phyloP scores from a whole-genome alignment of 2,113 vertebrate genomes.

The Eretmochelys imbricata region DNA sequence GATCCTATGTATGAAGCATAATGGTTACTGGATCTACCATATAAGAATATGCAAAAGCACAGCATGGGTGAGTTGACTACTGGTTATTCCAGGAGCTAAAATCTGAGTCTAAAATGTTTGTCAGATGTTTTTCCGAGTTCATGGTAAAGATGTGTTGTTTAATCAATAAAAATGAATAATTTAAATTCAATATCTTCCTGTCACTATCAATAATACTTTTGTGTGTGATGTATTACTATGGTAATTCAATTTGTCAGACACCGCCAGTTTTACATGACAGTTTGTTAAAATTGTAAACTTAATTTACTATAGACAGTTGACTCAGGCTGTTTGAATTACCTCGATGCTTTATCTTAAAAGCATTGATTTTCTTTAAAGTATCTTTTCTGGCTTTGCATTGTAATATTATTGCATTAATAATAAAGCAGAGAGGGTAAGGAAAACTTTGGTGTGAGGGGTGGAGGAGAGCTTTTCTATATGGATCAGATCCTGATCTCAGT shows the following conservation, averaged over 20 bases:
- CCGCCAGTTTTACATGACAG: slow-evolving; percentile 81
- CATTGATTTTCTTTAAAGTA: slow-evolving; percentile 76
- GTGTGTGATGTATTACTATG: slow-evolving; percentile 81
- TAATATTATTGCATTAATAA: slow-evolving; percentile 64
- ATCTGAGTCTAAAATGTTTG: slow-evolving; percentile 70
- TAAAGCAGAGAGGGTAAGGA: slow-evolving; percentile 33
- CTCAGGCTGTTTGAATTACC: slow-evolving; percentile 71
- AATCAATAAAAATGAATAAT: slow-evolving; percentile 89
- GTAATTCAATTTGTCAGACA: slow-evolving; percentile 86
- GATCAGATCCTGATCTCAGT: not conserved
- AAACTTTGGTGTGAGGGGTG: not conserved
- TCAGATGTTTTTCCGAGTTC: slow-evolving; percentile 69
- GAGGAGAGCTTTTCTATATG: not conserved
- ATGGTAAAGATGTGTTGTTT: slow-evolving; percentile 74
- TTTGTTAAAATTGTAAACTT: slow-evolving; percentile 84
- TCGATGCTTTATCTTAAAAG: slow-evolving; percentile 78
- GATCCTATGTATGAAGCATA: not conserved
- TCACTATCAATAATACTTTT: slow-evolving; percentile 85
- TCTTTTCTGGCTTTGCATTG: slow-evolving; percentile 73
- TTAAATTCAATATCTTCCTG: slow-evolving; percentile 86
- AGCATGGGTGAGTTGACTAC: slow-evolving; percentile 6
- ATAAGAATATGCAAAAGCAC: not conserved
- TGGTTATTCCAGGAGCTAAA: slow-evolving; percentile 63
- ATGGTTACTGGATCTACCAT: not conserved
- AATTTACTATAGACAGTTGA: slow-evolving; percentile 82